phyloP scores from a whole-genome alignment of 35 echinoderm and acorn worm species.

The Acanthaster planci region DNA sequence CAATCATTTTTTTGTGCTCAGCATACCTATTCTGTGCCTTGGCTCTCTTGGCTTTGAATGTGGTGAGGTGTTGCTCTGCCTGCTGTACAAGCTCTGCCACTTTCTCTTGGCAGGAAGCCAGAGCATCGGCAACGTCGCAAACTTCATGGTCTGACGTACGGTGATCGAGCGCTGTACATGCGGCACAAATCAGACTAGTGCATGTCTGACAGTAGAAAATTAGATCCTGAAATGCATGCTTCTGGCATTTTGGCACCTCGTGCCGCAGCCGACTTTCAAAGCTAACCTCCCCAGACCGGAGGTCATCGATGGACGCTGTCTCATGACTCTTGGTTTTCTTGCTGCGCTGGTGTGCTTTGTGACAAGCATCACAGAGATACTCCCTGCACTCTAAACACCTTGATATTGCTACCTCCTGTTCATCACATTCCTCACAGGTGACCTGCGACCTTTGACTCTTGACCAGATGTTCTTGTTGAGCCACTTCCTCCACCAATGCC shows the following conservation, averaged over 20 bases:
- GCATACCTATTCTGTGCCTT: background rate
- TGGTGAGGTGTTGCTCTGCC: background rate
- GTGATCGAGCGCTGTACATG: background rate
- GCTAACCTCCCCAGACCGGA: background rate
- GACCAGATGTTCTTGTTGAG: background rate
- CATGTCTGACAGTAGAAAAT: background rate
- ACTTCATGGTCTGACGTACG: background rate
- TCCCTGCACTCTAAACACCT: background rate
- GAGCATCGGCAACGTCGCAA: background rate
- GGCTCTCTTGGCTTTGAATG: background rate
- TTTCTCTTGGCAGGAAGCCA: background rate
- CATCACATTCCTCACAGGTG: background rate
- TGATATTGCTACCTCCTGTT: background rate
- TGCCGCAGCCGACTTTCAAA: background rate
- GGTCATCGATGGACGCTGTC: background rate
- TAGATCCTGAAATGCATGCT: background rate
- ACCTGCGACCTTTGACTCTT: background rate
- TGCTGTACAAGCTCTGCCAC: background rate
- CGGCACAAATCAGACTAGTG: background rate
- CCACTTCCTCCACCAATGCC: background rate
- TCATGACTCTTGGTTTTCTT: conserved; percentile 9
- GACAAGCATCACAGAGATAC: background rate
- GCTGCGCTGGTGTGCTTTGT: background rate
- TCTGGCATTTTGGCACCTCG: background rate
- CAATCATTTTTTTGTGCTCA: background rate